Base-by-base conservation (phyloP, 2,888 invertebrate genomes). In the Aspidiotus rigidus region DNA sequence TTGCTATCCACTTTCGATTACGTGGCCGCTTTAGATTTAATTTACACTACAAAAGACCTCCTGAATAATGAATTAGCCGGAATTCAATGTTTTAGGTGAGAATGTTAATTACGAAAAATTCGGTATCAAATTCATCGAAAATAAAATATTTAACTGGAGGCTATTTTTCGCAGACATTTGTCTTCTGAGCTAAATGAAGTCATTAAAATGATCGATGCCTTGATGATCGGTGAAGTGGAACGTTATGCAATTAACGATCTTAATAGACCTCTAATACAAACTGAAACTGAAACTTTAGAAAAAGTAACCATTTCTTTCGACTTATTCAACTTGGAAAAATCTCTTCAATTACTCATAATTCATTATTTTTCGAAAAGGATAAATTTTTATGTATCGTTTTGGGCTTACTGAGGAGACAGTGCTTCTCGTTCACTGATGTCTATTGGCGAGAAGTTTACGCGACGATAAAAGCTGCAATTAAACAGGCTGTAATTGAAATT, bases 141-240 rank as follows among this genome's bases (percentile, higher is more conserved):
- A 28, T 28, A 28, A 1, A 28, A 28, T 28, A 28, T 28, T 28
- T 28, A 28, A 28, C 28, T 28, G 28, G 5, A 28, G 2, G 28
- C 28, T 28, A 28, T 28, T 28, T 28, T 28, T 28, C 28, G 28
- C 77, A 87, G 97, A 74, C 95, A 99, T 81, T 81, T 99, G 72
- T 91, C 95, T 70, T 93, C 94, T 70, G 98, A 99, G 79, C 82
- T 99, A 64, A 88, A 88, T 72, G 99, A 99, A 82, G 91, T 98
- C 87, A 90, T 93, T 76, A 87, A 90, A 76, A 83, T 97, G 17
- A 97, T 99, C 74, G 95, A 96, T 77, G 94, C 93, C 80, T 95
- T 99, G 94, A 83, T 99, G 74, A 89, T 88, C 72, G 91, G 92
- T 69, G 99, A 99, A 79, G 96, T 98, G 78, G 89, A 91, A 76